Evolutionary conservation across 2,888 invertebrate genomes (phyloP).

Genomic region (Acleris cristana): DNA sequence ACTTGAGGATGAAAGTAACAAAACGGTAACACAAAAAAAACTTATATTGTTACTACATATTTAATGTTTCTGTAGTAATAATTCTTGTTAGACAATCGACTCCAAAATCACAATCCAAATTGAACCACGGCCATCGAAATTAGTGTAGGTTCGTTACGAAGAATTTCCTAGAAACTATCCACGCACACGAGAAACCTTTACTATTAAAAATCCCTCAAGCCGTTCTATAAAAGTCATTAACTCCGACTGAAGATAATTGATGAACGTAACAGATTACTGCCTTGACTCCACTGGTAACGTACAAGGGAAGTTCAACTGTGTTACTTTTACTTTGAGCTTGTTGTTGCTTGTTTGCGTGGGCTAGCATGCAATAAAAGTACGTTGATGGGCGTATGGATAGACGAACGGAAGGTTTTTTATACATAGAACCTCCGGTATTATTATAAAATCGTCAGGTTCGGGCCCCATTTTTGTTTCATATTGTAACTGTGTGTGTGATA

Average conservation of each 20-base stretch:
- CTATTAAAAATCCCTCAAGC: slow-evolving; percentile 60
- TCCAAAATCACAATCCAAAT: slow-evolving; percentile 26
- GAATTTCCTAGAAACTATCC: slow-evolving; percentile 61
- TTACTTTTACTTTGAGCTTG: slow-evolving; percentile 29
- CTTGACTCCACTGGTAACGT: slow-evolving; percentile 48
- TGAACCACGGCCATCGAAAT: slow-evolving; percentile 28
- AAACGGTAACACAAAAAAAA: no score
- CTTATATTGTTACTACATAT: no score
- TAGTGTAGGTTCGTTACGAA: slow-evolving; percentile 43
- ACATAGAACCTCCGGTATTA: slow-evolving; percentile 68
- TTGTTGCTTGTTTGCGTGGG: slow-evolving; percentile 40
- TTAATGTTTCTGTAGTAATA: no score
- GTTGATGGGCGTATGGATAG: slow-evolving; percentile 69
- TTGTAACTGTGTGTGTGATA: slow-evolving; percentile 26
- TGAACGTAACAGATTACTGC: slow-evolving; percentile 80
- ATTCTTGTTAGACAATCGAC: slow-evolving; percentile 8
- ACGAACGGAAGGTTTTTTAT: slow-evolving; percentile 61
- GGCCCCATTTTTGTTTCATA: slow-evolving; percentile 63
- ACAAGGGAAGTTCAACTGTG: slow-evolving; percentile 47
- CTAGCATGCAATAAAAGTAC: slow-evolving; percentile 66
- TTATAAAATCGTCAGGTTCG: slow-evolving; percentile 80
- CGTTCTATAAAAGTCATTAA: slow-evolving; percentile 84
- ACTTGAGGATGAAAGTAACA: no score
- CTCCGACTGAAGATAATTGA: slow-evolving; percentile 81
- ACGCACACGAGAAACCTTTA: slow-evolving; percentile 47